Evolutionary conservation across 1,140 invertebrate species (phyloP).

Genomic region (Caenorhabditis remanei): DNA sequence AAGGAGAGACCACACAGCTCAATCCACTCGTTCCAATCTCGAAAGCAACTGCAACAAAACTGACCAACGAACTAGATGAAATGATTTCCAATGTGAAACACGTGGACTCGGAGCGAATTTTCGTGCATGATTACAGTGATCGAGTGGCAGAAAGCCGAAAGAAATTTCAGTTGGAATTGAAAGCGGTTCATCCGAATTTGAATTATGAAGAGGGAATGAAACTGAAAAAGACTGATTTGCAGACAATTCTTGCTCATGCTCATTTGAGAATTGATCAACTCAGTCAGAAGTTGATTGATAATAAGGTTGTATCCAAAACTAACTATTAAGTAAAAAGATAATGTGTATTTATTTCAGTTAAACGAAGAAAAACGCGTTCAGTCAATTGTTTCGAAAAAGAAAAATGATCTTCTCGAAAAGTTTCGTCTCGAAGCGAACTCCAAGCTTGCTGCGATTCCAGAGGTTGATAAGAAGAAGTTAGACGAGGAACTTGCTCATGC

Average conservation of each 20-base stretch:
- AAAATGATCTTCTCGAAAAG: conserved; percentile 64
- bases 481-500: conserved; percentile 55
- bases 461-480: conserved; percentile 29
- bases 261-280: conserved; percentile 80
- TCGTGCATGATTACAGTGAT: conserved; percentile 79
- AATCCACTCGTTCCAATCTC: conserved; percentile 68
- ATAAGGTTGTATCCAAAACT: conserved; percentile 69
- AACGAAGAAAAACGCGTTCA: conserved; percentile 70
- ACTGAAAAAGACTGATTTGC: conserved; percentile 80
- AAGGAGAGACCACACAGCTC: conserved; percentile 51
- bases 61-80: conserved; percentile 69
- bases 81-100: conserved; percentile 74
- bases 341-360: conserved; percentile 61
- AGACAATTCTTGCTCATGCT: conserved; percentile 80
- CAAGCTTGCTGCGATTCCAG: neutral
- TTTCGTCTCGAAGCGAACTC: neutral
- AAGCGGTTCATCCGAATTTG: conserved; percentile 77
- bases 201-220: conserved; percentile 77
- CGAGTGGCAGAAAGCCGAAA: conserved; percentile 79
- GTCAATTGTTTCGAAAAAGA: conserved; percentile 70
- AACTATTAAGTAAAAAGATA: neutral
- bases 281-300: conserved; percentile 79
- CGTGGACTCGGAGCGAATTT: conserved; percentile 77
- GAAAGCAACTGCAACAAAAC: conserved; percentile 69
- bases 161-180: conserved; percentile 75